These are phyloP conservation scores for Pygoscelis antarcticus DNA, from an alignment of 2,113 vertebrate genomes.

Conservation along the genomic window DNA sequence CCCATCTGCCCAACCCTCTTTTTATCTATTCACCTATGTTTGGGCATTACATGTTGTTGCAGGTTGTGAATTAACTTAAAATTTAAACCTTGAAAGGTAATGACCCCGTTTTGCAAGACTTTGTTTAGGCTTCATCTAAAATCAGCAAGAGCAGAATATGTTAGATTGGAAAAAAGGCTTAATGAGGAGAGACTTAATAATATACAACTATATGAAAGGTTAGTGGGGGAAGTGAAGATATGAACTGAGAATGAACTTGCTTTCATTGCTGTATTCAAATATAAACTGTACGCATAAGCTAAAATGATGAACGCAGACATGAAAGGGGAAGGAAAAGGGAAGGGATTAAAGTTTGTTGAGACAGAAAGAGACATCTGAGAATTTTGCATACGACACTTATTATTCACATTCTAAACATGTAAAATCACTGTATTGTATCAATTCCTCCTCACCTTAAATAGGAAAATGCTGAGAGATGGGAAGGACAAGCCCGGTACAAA, in stretches of 20 bases:
- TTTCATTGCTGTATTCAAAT: slow-evolving; percentile 8
- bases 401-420: neutral
- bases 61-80: neutral
- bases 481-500: neutral
- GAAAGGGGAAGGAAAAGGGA: neutral
- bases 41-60: neutral
- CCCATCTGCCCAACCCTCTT: neutral
- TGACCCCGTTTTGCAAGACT: neutral
- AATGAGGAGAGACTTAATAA: neutral
- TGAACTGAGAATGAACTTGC: neutral
- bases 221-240: neutral
- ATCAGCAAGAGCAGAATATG: neutral
- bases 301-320: neutral
- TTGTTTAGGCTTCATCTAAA: neutral
- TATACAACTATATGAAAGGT: neutral
- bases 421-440: neutral
- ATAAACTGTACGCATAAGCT: neutral
- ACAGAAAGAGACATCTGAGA: neutral
- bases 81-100: neutral
- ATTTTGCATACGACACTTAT: neutral
- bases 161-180: neutral
- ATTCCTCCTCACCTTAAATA: neutral
- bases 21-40: neutral
- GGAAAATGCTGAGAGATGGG: neutral
- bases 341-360: neutral